A percentile compares a stretch with the other conserved stretches of the same genome.
These are phyloP conservation scores for Clarias magur DNA, from an alignment of 2,113 vertebrate species.

Conservation along the genomic window DNA sequence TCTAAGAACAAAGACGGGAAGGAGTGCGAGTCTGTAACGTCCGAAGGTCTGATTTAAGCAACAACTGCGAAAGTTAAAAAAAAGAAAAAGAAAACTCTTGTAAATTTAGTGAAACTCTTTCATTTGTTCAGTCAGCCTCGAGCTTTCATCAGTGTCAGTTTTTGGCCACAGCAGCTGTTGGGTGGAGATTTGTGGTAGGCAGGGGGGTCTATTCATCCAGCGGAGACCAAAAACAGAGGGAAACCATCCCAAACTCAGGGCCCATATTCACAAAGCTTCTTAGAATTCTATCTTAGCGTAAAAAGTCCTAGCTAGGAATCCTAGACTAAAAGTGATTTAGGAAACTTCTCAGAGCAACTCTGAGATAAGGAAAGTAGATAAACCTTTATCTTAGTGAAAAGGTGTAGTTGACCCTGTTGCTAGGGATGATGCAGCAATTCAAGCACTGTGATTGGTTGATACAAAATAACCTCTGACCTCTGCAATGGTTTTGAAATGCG, in stretches of 20 bases:
- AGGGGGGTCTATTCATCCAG: not conserved
- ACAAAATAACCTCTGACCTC: no score
- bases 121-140: not conserved
- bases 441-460: no score
- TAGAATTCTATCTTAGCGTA: no score
- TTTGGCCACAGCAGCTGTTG: not conserved
- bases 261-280: no score
- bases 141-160: not conserved
- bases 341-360: no score
- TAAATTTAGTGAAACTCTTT: not conserved
- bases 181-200: not conserved
- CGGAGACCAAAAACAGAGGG: not conserved
- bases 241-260: not conserved
- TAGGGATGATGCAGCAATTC: no score
- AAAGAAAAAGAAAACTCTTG: not conserved
- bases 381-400: no score
- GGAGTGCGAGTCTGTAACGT: not conserved
- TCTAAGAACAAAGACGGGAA: conserved; percentile 27
- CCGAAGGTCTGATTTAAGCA: conserved; percentile 4
- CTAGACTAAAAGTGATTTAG: no score
- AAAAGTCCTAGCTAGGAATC: no score
- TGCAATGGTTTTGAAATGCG: no score
- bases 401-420: no score
- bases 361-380: no score
- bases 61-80: not conserved